These are phyloP conservation scores for Odontomyia ornata DNA, from an alignment of 2,888 invertebrate genomes.

Conservation along the genomic window DNA sequence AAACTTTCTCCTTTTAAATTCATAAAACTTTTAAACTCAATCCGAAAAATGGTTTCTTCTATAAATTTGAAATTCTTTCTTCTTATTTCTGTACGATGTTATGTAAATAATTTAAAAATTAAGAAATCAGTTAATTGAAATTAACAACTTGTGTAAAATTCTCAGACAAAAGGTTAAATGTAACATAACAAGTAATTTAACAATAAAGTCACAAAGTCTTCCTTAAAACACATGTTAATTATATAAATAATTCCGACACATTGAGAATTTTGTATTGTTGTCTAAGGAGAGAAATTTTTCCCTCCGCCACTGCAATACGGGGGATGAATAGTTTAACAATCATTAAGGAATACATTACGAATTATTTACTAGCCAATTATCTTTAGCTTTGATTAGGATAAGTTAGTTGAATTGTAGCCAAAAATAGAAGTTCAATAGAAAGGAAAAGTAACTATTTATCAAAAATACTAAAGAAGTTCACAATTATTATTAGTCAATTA, in stretches of 20 bases:
- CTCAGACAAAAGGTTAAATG: conserved; percentile 14
- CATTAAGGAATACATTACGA: too few relatives aligned
- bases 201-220: conserved; percentile 53
- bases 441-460: not conserved
- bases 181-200: conserved; percentile 44
- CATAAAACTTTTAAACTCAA: too few relatives aligned
- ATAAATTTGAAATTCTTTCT: too few relatives aligned
- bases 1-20: too few relatives aligned
- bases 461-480: not conserved
- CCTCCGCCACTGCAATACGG: too few relatives aligned
- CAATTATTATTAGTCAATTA: conserved; percentile 45
- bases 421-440: not conserved
- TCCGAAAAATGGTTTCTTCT: too few relatives aligned
- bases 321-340: too few relatives aligned
- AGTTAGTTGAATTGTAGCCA: conserved; percentile 19
- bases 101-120: too few relatives aligned
- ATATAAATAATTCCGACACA: conserved; percentile 50
- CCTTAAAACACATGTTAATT: conserved; percentile 53
- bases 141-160: not conserved
- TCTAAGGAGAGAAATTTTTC: conserved; percentile 24
- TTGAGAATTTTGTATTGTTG: conserved; percentile 48
- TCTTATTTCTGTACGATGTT: too few relatives aligned
- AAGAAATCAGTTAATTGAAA: too few relatives aligned
- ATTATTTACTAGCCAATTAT: not conserved
- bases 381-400: not conserved